These are phyloP conservation scores for Siderastrea siderea DNA, from an alignment of 92 coral and sea anemone genomes.

Conservation along the genomic window DNA sequence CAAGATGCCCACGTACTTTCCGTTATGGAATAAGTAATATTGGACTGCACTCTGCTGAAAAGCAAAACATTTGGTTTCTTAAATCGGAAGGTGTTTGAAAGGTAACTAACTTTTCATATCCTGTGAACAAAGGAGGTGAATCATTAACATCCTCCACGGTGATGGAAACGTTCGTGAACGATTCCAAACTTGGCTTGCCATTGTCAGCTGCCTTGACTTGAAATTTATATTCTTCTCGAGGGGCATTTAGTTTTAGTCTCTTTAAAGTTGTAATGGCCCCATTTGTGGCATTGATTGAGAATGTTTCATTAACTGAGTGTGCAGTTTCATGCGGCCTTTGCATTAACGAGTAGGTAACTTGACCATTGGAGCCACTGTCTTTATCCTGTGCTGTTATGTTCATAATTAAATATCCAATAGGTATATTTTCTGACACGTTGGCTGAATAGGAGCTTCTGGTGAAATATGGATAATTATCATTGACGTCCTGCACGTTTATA, in stretches of 20 bases:
- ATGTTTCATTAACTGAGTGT: too few species aligned
- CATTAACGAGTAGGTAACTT: conserved; percentile 26
- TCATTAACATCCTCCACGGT: conserved; percentile 57
- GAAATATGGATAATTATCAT: conserved; percentile 83
- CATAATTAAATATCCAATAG: too few species aligned
- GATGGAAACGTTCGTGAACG: conserved; percentile 24
- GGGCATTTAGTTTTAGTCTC: too few species aligned
- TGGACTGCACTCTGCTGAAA: background rate
- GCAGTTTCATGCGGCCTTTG: too few species aligned
- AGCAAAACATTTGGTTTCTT: background rate
- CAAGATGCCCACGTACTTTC: background rate
- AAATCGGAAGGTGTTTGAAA: background rate
- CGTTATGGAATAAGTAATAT: background rate
- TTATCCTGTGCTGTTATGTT: conserved; percentile 56
- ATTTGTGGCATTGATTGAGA: too few species aligned
- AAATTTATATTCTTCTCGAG: too few species aligned
- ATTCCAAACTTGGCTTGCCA: conserved; percentile 31
- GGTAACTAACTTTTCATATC: background rate
- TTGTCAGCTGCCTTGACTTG: background rate
- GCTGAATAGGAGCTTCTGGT: conserved; percentile 4
- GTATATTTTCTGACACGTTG: conserved; percentile 48
- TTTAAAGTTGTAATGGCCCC: too few species aligned
- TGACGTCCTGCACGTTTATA: conserved; percentile 69
- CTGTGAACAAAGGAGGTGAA: conserved; percentile 44
- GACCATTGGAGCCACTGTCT: conserved; percentile 62